Conservation (phyloP, 2,797 vertebrate genomes). For the Muscicapa striata region DNA sequence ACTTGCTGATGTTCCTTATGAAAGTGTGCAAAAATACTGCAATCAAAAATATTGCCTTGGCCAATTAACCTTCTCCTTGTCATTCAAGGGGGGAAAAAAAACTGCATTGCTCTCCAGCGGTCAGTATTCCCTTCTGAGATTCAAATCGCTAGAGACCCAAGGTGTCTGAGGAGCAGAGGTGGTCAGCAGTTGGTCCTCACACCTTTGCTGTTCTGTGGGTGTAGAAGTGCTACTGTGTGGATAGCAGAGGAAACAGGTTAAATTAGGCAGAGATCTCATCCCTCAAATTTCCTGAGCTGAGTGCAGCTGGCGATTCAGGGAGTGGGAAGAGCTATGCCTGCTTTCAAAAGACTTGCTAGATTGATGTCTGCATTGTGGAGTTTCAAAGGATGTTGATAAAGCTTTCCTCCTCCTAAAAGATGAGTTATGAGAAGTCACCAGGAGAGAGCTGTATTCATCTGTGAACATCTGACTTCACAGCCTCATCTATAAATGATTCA, state of each 20-base stretch:
- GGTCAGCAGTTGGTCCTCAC: not conserved
- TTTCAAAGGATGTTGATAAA: slow-evolving; percentile 38
- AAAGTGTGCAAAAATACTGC: not conserved
- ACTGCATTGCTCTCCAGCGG: not conserved
- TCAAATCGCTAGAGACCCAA: not conserved
- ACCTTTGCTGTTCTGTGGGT: not conserved
- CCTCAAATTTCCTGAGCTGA: not conserved
- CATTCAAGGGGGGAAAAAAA: not conserved
- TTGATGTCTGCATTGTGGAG: not conserved
- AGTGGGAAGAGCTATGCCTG: not conserved
- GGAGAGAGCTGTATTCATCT: not conserved
- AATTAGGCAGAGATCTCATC: not conserved
- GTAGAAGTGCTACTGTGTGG: not conserved
- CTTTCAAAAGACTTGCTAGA: not conserved
- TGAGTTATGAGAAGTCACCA: not conserved
- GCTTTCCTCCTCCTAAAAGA: not conserved
- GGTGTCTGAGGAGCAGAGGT: not conserved
- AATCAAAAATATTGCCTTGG: not conserved
- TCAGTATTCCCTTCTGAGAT: rapidly evolving
- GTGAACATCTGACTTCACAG: slow-evolving; percentile 18
- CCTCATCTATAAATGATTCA: not conserved
- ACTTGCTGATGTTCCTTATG: not conserved
- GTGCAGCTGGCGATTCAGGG: not conserved
- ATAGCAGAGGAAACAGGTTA: not conserved
- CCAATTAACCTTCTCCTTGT: not conserved